These are phyloP conservation scores for Papilio helenus DNA, from an alignment of 1,140 invertebrate genomes.

Conservation along the genomic window DNA sequence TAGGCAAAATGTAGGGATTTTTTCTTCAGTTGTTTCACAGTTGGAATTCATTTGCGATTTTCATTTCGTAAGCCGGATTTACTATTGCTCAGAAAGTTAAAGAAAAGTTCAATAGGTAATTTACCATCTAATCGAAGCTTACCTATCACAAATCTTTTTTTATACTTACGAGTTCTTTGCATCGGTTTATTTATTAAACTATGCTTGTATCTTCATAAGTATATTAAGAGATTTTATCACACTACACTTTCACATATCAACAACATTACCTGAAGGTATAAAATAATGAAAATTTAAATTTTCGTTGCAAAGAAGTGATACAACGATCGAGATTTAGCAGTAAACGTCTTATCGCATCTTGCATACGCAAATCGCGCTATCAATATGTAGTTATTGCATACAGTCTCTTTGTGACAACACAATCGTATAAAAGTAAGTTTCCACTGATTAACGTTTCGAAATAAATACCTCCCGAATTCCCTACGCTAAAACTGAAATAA, in stretches of 20 bases:
- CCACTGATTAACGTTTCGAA: background rate
- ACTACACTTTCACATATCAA: background rate
- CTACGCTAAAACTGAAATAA: background rate
- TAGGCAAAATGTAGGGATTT: slow-evolving; percentile 2
- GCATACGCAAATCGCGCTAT: slow-evolving; percentile 25
- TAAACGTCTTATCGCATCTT: slow-evolving; percentile 31
- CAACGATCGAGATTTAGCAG: slow-evolving; percentile 28
- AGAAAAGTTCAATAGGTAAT: background rate
- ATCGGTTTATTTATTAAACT: background rate
- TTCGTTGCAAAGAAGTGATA: slow-evolving; percentile 18
- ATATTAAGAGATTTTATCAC: background rate
- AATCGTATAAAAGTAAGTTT: background rate
- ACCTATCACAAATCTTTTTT: background rate
- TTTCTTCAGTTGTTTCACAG: background rate
- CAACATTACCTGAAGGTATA: background rate
- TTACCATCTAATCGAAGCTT: background rate
- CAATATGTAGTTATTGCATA: background rate
- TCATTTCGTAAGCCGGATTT: background rate
- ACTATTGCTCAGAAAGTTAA: background rate
- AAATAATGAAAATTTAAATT: slow-evolving; percentile 1
- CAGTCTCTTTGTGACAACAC: slow-evolving; percentile 5
- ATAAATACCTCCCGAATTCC: background rate
- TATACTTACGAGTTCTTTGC: background rate
- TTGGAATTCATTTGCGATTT: background rate
- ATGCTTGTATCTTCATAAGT: background rate